Conservation (phyloP, 2,113 vertebrate species). For the Cacatua alba region DNA sequence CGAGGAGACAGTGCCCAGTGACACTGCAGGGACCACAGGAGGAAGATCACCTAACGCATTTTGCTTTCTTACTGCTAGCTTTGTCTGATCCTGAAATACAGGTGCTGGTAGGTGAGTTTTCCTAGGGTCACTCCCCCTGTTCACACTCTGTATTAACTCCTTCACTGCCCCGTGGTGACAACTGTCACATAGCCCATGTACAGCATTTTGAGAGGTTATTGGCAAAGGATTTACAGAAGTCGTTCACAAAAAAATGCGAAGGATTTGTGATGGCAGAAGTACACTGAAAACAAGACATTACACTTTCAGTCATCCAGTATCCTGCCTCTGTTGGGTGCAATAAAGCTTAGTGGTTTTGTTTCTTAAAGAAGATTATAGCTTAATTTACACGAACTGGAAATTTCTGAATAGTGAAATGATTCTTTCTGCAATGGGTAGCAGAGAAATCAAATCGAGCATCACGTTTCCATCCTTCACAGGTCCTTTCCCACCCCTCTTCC, state of each 20-base stretch:
- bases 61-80: constrained; percentile 71
- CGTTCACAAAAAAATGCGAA: neutral
- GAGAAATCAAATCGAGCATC: neutral
- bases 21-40: constrained; percentile 70
- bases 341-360: neutral
- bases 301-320: neutral
- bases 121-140: neutral
- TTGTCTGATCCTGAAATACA: constrained; percentile 66
- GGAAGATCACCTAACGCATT: constrained; percentile 79
- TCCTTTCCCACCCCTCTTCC: neutral
- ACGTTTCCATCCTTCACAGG: neutral
- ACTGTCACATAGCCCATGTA: rapidly evolving
- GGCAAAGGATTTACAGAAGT: neutral
- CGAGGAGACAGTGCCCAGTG: constrained; percentile 73
- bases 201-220: rapidly evolving
- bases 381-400: neutral
- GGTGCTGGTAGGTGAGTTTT: constrained; percentile 50
- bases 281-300: neutral
- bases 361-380: neutral
- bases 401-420: neutral
- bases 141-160: constrained; percentile 26
- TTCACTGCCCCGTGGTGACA: neutral
- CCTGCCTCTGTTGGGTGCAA: neutral
- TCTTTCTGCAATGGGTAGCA: neutral
- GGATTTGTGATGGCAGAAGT: neutral